Conservation (phyloP, 2,888 invertebrate species). For the Ashinkailepas kermadecensis region DNA sequence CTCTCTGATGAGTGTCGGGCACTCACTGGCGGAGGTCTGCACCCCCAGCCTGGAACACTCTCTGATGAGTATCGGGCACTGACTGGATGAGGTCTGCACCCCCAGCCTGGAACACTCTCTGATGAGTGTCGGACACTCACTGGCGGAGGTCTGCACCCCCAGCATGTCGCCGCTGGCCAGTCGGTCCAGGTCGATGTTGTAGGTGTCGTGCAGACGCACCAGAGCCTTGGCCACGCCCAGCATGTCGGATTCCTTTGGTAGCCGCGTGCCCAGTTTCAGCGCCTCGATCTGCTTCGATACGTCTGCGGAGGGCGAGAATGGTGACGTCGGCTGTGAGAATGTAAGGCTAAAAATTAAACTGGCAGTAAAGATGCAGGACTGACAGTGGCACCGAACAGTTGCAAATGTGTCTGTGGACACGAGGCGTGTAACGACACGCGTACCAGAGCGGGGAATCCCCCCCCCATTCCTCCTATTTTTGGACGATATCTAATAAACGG, state of each 20-base stretch:
- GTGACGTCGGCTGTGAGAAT: no score
- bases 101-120: no score
- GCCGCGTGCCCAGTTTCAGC: slow-evolving; percentile 23
- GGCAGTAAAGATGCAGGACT: no score
- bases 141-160: slow-evolving; percentile 33
- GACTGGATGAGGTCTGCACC: neutral
- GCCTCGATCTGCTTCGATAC: slow-evolving; percentile 20
- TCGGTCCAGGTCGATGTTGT: slow-evolving; percentile 36
- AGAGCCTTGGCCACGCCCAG: slow-evolving; percentile 39
- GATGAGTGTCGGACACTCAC: no score
- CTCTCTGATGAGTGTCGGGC: neutral
- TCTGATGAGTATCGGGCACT: no score
- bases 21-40: slow-evolving; percentile 24
- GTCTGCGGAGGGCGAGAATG: neutral
- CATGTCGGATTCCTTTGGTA: slow-evolving; percentile 38
- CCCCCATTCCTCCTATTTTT: no score
- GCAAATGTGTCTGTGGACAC: no score
- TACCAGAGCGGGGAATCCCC: no score
- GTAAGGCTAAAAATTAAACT: no score
- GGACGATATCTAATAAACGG: no score
- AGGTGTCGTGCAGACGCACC: slow-evolving; percentile 38
- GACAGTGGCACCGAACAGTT: neutral
- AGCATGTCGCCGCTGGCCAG: slow-evolving; percentile 35
- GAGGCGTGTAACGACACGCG: no score
- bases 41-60: no score